These are phyloP conservation scores for Neoniphon sammara DNA, from an alignment of 2,797 vertebrate genomes.

Conservation along the genomic window DNA sequence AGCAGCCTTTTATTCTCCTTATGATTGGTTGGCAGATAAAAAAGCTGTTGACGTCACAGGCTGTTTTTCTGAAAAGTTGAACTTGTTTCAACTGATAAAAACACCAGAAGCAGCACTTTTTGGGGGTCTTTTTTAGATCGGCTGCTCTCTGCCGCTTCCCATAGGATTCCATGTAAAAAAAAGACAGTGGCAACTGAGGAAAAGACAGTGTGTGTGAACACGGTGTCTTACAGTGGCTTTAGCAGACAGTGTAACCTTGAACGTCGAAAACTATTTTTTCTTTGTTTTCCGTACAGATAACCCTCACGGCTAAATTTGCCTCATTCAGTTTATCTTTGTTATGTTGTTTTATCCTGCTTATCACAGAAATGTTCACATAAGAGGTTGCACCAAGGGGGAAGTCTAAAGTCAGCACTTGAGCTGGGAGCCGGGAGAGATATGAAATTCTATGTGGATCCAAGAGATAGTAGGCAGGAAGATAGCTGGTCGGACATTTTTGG, in stretches of 20 bases:
- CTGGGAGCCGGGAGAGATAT: conserved; percentile 58
- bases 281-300: conserved; percentile 64
- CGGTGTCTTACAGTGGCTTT: conserved; percentile 15
- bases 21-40: too few relatives aligned
- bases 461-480: conserved; percentile 38
- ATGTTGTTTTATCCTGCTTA: conserved; percentile 71
- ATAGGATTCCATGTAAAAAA: too few relatives aligned
- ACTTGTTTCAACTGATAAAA: too few relatives aligned
- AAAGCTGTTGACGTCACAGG: too few relatives aligned
- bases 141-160: too few relatives aligned
- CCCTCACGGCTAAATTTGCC: conserved; percentile 65
- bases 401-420: conserved; percentile 68
- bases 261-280: conserved; percentile 27
- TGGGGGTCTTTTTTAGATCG: too few relatives aligned
- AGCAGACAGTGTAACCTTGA: conserved; percentile 30
- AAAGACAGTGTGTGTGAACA: too few relatives aligned
- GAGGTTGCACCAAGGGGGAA: conserved; percentile 46
- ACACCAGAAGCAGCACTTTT: too few relatives aligned
- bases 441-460: conserved; percentile 59
- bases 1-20: too few relatives aligned
- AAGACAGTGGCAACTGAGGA: background rate
- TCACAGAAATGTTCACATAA: conserved; percentile 59
- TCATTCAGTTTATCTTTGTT: conserved; percentile 64
- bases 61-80: too few relatives aligned
- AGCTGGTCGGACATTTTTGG: conserved; percentile 62